Conservation (phyloP, 2,113 vertebrate species). For the Lucifuga dentata region DNA sequence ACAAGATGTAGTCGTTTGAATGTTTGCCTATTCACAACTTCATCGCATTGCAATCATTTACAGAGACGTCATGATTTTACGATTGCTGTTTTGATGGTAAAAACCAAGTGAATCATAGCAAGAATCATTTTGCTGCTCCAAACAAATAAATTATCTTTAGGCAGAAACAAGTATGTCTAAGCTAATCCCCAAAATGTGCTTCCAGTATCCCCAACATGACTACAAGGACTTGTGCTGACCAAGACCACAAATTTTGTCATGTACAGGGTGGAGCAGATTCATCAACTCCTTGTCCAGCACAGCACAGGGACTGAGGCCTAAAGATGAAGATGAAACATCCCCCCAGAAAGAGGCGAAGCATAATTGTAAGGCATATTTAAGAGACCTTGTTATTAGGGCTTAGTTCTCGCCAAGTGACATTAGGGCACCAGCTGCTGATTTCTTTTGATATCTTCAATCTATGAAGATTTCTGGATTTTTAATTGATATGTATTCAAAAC, state of each 20-base stretch:
- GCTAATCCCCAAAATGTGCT: not conserved
- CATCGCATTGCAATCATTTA: too few species aligned
- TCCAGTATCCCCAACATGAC: conserved; percentile 24
- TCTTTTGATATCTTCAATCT: conserved; percentile 39
- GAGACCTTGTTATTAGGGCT: conserved; percentile 65
- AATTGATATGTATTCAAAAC: not conserved
- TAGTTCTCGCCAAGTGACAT: conserved; percentile 5
- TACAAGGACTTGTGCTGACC: conserved; percentile 51
- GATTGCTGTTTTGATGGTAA: not conserved
- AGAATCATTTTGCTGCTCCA: not conserved
- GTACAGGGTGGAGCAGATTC: conserved; percentile 55
- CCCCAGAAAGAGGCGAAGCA: conserved; percentile 25
- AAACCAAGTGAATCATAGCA: conserved; percentile 4
- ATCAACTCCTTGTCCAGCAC: conserved; percentile 30
- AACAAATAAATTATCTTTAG: not conserved
- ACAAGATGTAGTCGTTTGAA: conserved; percentile 5
- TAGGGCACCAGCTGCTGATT: conserved; percentile 23
- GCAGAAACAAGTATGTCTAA: conserved; percentile 6
- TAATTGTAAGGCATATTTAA: conserved; percentile 59
- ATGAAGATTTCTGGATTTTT: not conserved
- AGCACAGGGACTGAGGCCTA: conserved; percentile 13
- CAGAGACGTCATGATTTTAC: too few species aligned
- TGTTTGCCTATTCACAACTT: too few species aligned
- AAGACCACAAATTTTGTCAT: conserved; percentile 50
- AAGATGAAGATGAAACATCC: conserved; percentile 52